A percentile compares a stretch with the other conserved stretches of the same genome.
These are phyloP conservation scores for Mimachlamys varia DNA, from an alignment of 2,888 invertebrate species.

Conservation along the genomic window DNA sequence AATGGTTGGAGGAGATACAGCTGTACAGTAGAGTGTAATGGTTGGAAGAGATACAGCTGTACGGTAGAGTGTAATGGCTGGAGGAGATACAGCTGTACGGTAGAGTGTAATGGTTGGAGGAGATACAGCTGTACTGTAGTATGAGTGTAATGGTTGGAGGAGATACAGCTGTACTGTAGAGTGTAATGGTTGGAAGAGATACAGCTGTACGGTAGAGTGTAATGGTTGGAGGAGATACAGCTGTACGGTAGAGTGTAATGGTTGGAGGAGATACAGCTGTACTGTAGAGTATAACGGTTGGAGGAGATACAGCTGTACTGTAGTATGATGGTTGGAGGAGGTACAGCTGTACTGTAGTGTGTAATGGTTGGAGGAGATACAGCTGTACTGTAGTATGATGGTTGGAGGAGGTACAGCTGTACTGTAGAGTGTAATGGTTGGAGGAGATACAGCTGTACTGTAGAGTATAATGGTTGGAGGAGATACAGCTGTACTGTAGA, in stretches of 20 bases:
- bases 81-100: background rate
- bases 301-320: background rate
- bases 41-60: background rate
- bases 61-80: background rate
- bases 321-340: background rate
- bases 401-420: background rate
- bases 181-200: background rate
- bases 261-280: background rate
- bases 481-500: background rate
- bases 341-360: background rate
- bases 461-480: background rate
- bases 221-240: background rate
- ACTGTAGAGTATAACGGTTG: background rate
- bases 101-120: background rate
- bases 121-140: background rate
- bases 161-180: background rate
- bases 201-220: background rate
- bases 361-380: conserved; percentile 3
- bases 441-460: background rate
- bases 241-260: background rate
- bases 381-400: background rate
- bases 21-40: background rate
- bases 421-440: background rate
- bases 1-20: background rate
- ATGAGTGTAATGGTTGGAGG: background rate